phyloP scores from a whole-genome alignment of 2,888 invertebrate species.

The Lymantria dispar region DNA sequence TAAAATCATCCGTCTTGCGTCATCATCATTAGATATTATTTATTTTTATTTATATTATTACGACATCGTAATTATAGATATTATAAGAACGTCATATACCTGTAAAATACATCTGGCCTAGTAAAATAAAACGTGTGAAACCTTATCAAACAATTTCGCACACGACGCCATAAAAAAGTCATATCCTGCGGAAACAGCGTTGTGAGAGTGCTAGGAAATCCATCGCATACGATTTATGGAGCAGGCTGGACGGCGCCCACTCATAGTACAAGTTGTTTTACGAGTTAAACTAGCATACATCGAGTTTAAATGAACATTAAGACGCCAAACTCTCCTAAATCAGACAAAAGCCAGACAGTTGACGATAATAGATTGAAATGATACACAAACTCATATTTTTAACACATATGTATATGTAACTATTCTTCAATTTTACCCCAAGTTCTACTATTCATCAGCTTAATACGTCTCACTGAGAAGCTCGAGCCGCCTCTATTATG shows the following conservation, averaged over 20 bases:
- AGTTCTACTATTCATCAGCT: no score
- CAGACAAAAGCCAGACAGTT: not conserved
- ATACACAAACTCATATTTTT: not conserved
- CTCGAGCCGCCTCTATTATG: no score
- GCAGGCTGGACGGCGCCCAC: conserved; percentile 29
- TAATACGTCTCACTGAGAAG: no score
- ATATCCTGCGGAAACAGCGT: conserved; percentile 50
- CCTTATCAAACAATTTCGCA: conserved; percentile 38
- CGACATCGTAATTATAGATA: no score
- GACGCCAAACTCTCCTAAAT: conserved; percentile 10
- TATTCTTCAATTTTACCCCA: no score
- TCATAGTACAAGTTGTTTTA: conserved; percentile 34
- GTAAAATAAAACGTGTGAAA: conserved; percentile 16
- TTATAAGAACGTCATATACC: not conserved
- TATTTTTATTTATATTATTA: no score
- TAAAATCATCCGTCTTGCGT: no score
- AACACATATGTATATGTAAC: no score
- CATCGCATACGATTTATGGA: conserved; percentile 24
- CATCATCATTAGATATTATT: no score
- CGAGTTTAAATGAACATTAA: conserved; percentile 21
- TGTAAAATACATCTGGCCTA: conserved; percentile 1
- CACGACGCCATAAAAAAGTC: conserved; percentile 41
- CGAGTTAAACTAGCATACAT: conserved; percentile 30
- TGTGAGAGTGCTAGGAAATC: conserved; percentile 25
- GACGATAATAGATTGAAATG: not conserved